Evolutionary conservation across 2,888 invertebrate species (phyloP).

Genomic region (Heliconius ethilla): DNA sequence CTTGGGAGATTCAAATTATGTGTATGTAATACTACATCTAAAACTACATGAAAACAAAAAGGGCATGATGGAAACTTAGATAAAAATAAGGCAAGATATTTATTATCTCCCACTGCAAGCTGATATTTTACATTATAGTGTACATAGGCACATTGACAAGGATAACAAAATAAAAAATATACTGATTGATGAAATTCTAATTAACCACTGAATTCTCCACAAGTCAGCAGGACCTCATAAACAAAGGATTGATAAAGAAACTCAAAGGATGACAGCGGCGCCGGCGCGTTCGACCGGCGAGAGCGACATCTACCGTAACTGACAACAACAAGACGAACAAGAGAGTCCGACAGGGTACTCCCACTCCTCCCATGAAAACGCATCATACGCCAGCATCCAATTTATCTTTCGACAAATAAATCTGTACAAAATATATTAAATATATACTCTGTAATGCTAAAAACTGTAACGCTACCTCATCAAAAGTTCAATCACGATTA

Average conservation of each 20-base stretch:
- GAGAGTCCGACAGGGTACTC: constrained; percentile 66
- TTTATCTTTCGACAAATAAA: constrained; percentile 83
- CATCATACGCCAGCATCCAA: constrained; percentile 82
- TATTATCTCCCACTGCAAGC: constrained; percentile 79
- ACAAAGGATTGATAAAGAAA: constrained; percentile 79
- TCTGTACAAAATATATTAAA: constrained; percentile 84
- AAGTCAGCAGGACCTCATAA: constrained; percentile 79
- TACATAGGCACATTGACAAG: constrained; percentile 77
- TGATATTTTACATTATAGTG: constrained; percentile 72
- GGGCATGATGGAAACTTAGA: constrained; percentile 70
- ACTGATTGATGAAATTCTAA: constrained; percentile 78
- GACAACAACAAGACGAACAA: constrained; percentile 62
- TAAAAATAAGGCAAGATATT: constrained; percentile 77
- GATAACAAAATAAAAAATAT: constrained; percentile 81
- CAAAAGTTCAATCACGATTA: constrained; percentile 81
- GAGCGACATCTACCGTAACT: constrained; percentile 54
- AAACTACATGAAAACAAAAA: constrained; percentile 46
- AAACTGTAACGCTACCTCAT: constrained; percentile 81
- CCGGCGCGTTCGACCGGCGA: constrained; percentile 54
- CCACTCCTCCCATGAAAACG: constrained; percentile 77
- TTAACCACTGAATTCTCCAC: constrained; percentile 80
- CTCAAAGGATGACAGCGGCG: constrained; percentile 56
- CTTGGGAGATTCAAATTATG: constrained; percentile 48
- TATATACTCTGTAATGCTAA: constrained; percentile 83
- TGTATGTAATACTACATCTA: constrained; percentile 26